A percentile compares a stretch with the other conserved stretches of the same genome.
Conservation (phyloP, 2,888 invertebrate genomes). For the Argyresthia goedartella region DNA sequence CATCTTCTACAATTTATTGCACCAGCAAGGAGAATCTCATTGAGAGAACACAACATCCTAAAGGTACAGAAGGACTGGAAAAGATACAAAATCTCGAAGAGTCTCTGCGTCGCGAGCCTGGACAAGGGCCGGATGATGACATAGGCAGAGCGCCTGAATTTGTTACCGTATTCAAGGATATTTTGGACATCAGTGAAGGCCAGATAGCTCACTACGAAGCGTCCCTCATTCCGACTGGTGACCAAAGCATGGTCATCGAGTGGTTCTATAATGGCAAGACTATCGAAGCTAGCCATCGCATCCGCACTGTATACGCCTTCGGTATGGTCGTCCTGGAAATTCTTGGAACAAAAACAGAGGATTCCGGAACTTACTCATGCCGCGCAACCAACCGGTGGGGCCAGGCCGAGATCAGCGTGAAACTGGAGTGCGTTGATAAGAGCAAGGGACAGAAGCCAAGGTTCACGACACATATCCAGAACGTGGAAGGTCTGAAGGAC, state of each 20-base stretch:
- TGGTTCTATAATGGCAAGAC: conserved; percentile 96
- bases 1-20: conserved; percentile 90
- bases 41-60: conserved; percentile 93
- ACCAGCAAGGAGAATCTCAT: conserved; percentile 85
- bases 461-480: conserved; percentile 93
- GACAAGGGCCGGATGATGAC: conserved; percentile 77
- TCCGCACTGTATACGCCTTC: conserved; percentile 95
- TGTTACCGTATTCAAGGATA: conserved; percentile 87
- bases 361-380: conserved; percentile 91
- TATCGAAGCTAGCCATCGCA: conserved; percentile 89
- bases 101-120: conserved; percentile 80
- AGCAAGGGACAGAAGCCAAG: conserved; percentile 93
- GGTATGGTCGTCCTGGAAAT: conserved; percentile 98
- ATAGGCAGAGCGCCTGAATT: conserved; percentile 89
- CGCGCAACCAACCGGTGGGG: conserved; percentile 92
- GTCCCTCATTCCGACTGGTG: conserved; percentile 92
- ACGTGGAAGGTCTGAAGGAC: conserved; percentile 93
- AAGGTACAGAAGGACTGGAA: conserved; percentile 93
- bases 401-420: conserved; percentile 84
- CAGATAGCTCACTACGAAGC: conserved; percentile 99
- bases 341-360: conserved; percentile 92
- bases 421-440: conserved; percentile 78
- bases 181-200: conserved; percentile 90
- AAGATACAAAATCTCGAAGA: conserved; percentile 93
- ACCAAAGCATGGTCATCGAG: conserved; percentile 94